phyloP scores from a whole-genome alignment of 2,888 invertebrate species.

The Rhingia rostrata region DNA sequence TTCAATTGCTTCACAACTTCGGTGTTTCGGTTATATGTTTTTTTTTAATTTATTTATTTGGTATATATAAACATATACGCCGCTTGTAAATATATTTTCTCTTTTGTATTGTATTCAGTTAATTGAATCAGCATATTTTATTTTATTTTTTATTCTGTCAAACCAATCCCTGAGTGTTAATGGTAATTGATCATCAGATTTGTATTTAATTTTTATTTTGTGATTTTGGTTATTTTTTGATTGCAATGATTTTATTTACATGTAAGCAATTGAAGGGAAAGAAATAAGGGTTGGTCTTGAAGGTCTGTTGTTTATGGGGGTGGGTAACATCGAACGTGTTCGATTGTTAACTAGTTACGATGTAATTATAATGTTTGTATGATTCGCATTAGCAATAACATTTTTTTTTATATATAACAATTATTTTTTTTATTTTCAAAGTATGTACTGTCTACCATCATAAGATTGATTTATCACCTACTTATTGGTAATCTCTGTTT shows the following conservation, averaged over 20 bases:
- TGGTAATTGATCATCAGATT: constrained; percentile 72
- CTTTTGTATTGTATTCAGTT: constrained; percentile 46
- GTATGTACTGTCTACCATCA: constrained; percentile 67
- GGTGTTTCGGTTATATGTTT: constrained; percentile 24
- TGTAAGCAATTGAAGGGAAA: constrained; percentile 62
- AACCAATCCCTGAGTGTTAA: constrained; percentile 73
- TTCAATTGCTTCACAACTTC: constrained; percentile 59
- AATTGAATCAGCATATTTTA: constrained; percentile 45
- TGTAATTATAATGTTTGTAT: constrained; percentile 56
- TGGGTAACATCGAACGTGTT: constrained; percentile 30
- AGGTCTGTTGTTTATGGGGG: constrained; percentile 21
- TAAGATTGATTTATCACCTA: constrained; percentile 74
- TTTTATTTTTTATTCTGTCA: constrained; percentile 19
- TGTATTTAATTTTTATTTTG: background rate
- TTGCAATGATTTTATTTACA: constrained; percentile 57
- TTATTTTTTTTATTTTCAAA: constrained; percentile 49
- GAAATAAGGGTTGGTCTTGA: constrained; percentile 11
- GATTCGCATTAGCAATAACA: constrained; percentile 69
- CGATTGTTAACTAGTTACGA: constrained; percentile 64
- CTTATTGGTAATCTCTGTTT: constrained; percentile 66
- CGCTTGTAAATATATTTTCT: constrained; percentile 60
- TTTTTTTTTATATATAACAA: constrained; percentile 42
- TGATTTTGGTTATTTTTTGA: constrained; percentile 15
- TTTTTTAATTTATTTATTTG: constrained; percentile 4
- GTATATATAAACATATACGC: constrained; percentile 41